A percentile compares a stretch with the other conserved stretches of the same genome.
These are phyloP conservation scores for Perognathus longimembris DNA, from an alignment of 2,113 vertebrate species.

Conservation along the genomic window DNA sequence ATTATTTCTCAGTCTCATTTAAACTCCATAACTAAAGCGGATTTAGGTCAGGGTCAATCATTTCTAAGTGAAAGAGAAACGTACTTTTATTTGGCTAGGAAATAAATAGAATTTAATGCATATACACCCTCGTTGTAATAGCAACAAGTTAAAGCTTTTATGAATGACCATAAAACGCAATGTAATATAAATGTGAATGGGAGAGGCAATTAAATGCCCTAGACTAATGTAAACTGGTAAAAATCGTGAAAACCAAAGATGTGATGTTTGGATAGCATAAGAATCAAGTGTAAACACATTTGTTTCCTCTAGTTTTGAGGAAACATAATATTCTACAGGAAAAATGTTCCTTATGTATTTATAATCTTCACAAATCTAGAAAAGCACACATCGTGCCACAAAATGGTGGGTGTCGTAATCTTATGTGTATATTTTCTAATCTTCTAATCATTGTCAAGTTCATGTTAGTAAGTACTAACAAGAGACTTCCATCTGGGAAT, in stretches of 20 bases:
- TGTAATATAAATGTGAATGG: slow-evolving; percentile 44
- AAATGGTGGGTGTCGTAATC: neutral
- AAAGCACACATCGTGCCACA: slow-evolving; percentile 14
- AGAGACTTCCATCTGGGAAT: slow-evolving; percentile 18
- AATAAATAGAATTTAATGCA: slow-evolving; percentile 66
- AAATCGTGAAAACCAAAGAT: neutral
- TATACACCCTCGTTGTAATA: neutral
- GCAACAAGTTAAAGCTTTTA: neutral
- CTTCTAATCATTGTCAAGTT: slow-evolving; percentile 2
- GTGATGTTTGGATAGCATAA: neutral
- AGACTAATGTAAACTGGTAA: slow-evolving; percentile 39
- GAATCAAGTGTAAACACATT: no score
- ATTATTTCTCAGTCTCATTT: slow-evolving; percentile 26
- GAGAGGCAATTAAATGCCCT: slow-evolving; percentile 9
- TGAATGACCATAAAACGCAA: neutral
- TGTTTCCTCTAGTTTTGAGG: no score
- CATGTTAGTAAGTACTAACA: slow-evolving; percentile 56
- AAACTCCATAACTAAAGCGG: slow-evolving; percentile 69
- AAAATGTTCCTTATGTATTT: neutral
- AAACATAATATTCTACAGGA: neutral
- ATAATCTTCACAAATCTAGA: neutral
- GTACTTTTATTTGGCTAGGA: slow-evolving; percentile 62
- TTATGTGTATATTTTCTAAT: neutral
- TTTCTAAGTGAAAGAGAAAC: slow-evolving; percentile 62
- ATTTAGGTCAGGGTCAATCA: slow-evolving; percentile 60